phyloP scores from a whole-genome alignment of 2,113 vertebrate genomes.

The Rhineura floridana region DNA sequence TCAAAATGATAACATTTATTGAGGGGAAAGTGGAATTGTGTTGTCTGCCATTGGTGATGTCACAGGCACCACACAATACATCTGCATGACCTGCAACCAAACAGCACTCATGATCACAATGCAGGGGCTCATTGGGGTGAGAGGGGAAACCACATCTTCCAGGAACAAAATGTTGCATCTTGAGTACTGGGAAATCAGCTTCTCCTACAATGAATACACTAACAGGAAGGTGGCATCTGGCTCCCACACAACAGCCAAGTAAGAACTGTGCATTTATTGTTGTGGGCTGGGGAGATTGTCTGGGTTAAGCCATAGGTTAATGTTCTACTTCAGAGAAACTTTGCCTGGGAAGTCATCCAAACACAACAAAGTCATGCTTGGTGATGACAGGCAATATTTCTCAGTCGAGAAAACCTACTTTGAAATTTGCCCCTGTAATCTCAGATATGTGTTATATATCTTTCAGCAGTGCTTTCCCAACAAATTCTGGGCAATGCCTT shows the following conservation, averaged over 20 bases:
- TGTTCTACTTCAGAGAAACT: constrained; percentile 31
- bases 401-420: constrained; percentile 7
- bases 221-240: neutral
- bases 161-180: neutral
- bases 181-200: neutral
- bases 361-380: constrained; percentile 17
- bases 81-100: neutral
- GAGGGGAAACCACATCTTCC: neutral
- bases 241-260: neutral
- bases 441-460: constrained; percentile 1
- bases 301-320: constrained; percentile 30
- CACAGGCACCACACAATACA: neutral
- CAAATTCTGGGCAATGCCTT: constrained; percentile 19
- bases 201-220: neutral
- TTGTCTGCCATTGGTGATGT: neutral
- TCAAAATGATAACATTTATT: too few relatives aligned
- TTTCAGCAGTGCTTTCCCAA: constrained; percentile 9
- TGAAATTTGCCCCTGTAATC: constrained; percentile 8
- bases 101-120: neutral
- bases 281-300: neutral
- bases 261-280: constrained; percentile 7
- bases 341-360: constrained; percentile 31
- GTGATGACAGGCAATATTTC: constrained; percentile 31
- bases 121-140: neutral
- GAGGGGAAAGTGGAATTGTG: neutral